A percentile compares a stretch with the other conserved stretches of the same genome.
phyloP scores from a whole-genome alignment of 37 sponge, comb jelly and placozoan genomes.

The Mnemiopsis leidyi region DNA sequence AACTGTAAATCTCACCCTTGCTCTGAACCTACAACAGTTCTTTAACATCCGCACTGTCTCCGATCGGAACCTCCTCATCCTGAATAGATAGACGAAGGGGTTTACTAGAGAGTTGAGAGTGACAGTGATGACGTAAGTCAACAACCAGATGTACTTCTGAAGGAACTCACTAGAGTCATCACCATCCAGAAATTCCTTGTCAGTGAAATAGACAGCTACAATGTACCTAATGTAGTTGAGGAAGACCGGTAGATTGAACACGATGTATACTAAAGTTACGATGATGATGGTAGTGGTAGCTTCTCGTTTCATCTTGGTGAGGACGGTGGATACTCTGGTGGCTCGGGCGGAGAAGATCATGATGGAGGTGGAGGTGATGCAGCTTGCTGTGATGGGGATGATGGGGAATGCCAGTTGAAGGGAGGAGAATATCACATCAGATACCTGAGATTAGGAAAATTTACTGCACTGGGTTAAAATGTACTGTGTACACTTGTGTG shows the following conservation, averaged over 20 bases:
- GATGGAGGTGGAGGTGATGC: neutral
- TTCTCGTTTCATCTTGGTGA: neutral
- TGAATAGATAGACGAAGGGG: conserved; percentile 1
- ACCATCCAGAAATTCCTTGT: neutral
- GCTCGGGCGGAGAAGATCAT: neutral
- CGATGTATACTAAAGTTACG: conserved; percentile 16
- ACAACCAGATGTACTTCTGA: conserved; percentile 3
- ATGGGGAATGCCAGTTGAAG: conserved; percentile 35
- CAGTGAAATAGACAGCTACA: neutral
- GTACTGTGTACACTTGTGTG: too few relatives aligned
- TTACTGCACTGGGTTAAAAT: too few relatives aligned
- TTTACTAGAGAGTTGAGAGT: neutral
- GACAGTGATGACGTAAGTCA: conserved; percentile 13
- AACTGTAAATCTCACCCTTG: neutral
- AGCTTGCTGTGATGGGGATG: conserved; percentile 32
- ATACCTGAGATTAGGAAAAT: neutral
- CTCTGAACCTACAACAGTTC: neutral
- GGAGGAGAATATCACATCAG: conserved; percentile 17
- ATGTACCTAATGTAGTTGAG: conserved; percentile 34
- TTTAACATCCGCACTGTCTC: neutral
- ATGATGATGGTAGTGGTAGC: conserved; percentile 42
- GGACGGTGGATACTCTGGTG: neutral
- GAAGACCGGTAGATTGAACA: conserved; percentile 14
- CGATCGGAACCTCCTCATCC: conserved; percentile 17
- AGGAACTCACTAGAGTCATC: conserved; percentile 11